phyloP scores from a whole-genome alignment of 2,797 vertebrate genomes.

The Scolopax rusticola region DNA sequence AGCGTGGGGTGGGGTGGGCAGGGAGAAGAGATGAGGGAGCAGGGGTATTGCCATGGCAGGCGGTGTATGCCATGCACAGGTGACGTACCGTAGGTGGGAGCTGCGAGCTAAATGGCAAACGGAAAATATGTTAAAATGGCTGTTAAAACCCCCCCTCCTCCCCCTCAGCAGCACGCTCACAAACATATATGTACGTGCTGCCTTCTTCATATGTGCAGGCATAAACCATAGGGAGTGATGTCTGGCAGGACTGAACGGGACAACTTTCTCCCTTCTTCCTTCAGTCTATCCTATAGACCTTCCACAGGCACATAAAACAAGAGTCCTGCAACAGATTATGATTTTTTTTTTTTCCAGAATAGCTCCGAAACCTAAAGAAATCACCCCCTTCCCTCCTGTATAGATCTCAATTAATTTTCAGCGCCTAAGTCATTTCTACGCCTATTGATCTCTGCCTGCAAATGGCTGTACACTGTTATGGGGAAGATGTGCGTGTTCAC shows the following conservation, averaged over 20 bases:
- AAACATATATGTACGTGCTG: not conserved
- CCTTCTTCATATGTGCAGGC: not conserved
- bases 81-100: constrained; percentile 35
- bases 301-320: not conserved
- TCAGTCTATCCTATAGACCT: not conserved
- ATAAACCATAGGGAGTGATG: not conserved
- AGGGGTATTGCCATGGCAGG: not conserved
- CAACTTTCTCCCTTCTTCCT: not conserved
- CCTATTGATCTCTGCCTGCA: not conserved
- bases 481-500: not conserved
- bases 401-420: not conserved
- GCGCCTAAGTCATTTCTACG: not conserved
- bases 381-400: not conserved
- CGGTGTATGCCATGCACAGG: constrained; percentile 1
- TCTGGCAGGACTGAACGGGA: not conserved
- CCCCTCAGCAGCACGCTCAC: not conserved
- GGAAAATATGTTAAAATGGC: constrained; percentile 23
- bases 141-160: constrained; percentile 2
- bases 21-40: not conserved
- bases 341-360: not conserved
- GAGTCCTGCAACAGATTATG: not conserved
- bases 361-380: not conserved
- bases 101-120: constrained; percentile 14
- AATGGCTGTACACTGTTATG: not conserved
- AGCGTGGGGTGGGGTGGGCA: not conserved